Evolutionary conservation across 2,113 vertebrate species (phyloP).

Genomic region (Corapipo altera): DNA sequence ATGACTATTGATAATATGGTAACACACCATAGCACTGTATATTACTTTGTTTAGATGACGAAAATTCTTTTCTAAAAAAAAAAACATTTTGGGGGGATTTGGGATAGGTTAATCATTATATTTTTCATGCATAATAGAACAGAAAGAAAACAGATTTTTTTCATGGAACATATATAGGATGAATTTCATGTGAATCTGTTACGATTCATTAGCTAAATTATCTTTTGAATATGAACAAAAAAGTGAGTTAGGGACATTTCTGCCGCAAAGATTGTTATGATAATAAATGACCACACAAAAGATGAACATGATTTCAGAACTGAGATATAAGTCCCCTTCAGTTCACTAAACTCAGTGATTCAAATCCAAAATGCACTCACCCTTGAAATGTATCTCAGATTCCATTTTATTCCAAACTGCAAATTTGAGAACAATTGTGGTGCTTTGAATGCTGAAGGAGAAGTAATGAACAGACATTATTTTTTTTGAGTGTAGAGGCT

Average conservation of each 20-base stretch:
- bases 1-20: not conserved
- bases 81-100: rapidly evolving
- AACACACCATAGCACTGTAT: not conserved
- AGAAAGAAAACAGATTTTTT: not conserved
- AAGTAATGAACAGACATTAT: not conserved
- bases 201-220: not conserved
- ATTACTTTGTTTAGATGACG: not conserved
- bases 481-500: not conserved
- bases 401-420: not conserved
- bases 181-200: not conserved
- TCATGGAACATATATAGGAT: not conserved
- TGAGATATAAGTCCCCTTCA: not conserved
- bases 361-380: not conserved
- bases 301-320: not conserved
- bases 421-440: not conserved
- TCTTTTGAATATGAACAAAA: not conserved
- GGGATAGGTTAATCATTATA: not conserved
- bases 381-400: not conserved
- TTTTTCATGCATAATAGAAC: not conserved
- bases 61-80: not conserved
- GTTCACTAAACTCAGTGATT: not conserved
- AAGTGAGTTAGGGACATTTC: not conserved
- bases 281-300: not conserved
- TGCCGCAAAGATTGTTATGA: not conserved
- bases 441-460: not conserved